phyloP scores from a whole-genome alignment of 1,140 invertebrate genomes.

The Apis dorsata region DNA sequence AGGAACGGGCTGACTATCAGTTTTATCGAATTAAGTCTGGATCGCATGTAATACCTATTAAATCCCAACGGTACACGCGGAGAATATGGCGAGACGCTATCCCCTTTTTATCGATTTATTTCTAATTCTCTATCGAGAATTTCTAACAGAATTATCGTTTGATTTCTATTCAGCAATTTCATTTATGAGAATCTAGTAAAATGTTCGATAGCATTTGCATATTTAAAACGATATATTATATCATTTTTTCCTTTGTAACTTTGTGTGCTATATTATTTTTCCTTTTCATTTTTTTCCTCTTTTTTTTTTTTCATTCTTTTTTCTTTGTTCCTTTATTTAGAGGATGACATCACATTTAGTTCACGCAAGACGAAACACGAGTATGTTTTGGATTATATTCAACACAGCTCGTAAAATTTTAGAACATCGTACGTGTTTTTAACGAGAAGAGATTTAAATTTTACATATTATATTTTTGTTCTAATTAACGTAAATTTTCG shows the following conservation, averaged over 20 bases:
- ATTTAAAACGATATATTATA: background rate
- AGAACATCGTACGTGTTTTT: background rate
- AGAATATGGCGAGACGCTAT: conserved; percentile 17
- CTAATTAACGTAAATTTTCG: background rate
- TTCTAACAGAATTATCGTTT: background rate
- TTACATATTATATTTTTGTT: no score
- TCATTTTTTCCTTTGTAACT: background rate
- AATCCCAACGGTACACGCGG: conserved; percentile 30
- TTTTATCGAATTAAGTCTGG: conserved; percentile 66
- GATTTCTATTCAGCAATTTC: no score
- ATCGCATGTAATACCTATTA: conserved; percentile 64
- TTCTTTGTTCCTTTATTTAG: background rate
- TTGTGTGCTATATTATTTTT: background rate
- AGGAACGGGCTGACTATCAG: conserved; percentile 50
- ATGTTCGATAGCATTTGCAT: background rate
- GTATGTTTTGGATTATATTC: background rate
- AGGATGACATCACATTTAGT: background rate
- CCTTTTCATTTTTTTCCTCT: no score
- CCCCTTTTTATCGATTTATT: conserved; percentile 41
- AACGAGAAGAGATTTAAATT: background rate
- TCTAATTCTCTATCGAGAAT: conserved; percentile 3
- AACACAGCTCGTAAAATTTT: background rate
- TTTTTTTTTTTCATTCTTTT: background rate
- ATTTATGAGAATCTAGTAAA: background rate
- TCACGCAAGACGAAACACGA: background rate